phyloP scores from a whole-genome alignment of 2,113 vertebrate genomes.

The Merops nubicus region DNA sequence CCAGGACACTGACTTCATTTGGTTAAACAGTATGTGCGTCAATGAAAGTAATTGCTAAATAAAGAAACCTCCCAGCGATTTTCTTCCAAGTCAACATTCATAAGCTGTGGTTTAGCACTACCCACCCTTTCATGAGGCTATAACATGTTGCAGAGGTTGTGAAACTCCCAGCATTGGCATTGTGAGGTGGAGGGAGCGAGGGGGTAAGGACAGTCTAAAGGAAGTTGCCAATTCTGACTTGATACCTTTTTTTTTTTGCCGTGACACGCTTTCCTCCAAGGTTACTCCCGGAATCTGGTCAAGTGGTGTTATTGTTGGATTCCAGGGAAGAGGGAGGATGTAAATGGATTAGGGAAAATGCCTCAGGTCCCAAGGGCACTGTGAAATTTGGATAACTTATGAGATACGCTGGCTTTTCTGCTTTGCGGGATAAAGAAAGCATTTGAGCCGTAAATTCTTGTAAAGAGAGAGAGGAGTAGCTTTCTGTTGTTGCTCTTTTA shows the following conservation, averaged over 20 bases:
- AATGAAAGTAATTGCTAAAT: slow-evolving; percentile 52
- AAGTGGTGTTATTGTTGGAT: slow-evolving; percentile 58
- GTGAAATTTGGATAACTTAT: slow-evolving; percentile 29
- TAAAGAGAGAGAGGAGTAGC: background rate
- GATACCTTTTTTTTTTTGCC: background rate
- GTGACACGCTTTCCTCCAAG: background rate
- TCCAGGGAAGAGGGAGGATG: slow-evolving; percentile 3
- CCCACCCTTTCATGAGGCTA: background rate
- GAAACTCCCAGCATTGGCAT: background rate
- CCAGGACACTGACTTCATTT: slow-evolving; percentile 36
- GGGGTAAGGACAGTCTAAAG: background rate
- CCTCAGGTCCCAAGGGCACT: slow-evolving; percentile 18
- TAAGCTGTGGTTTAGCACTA: slow-evolving; percentile 32
- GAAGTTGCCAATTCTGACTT: background rate
- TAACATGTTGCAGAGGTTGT: background rate
- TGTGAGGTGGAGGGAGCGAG: background rate
- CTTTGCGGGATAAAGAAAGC: slow-evolving; percentile 13
- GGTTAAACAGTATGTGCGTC: slow-evolving; percentile 8
- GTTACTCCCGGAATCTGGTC: background rate
- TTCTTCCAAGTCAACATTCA: slow-evolving; percentile 24
- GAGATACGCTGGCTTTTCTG: slow-evolving; percentile 20
- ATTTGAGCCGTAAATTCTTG: background rate
- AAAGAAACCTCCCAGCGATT: slow-evolving; percentile 39
- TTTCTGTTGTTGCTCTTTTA: background rate
- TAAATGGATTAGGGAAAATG: slow-evolving; percentile 44